Percentiles rank a stretch among this genome's conserved stretches.
Evolutionary conservation across 2,797 vertebrate species (phyloP).

Genomic region (Typhlichthys subterraneus): DNA sequence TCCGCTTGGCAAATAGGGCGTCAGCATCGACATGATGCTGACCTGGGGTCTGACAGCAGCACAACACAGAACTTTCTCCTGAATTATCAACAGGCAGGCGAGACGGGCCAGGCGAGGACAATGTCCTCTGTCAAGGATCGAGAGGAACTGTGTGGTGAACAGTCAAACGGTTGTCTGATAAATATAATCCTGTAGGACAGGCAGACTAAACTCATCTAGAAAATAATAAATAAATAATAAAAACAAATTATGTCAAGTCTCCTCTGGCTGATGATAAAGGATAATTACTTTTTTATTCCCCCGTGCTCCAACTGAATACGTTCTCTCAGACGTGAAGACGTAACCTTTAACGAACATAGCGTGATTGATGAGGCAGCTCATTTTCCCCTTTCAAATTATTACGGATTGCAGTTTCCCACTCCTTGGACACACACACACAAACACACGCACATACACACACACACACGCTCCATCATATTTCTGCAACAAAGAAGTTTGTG

Average conservation of each 20-base stretch:
- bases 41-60: too few species aligned
- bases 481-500: slow-evolving; percentile 46
- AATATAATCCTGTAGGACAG: slow-evolving; percentile 70
- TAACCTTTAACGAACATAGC: slow-evolving; percentile 78
- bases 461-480: slow-evolving; percentile 32
- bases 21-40: too few species aligned
- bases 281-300: slow-evolving; percentile 82
- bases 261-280: slow-evolving; percentile 80
- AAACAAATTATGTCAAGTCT: slow-evolving; percentile 78
- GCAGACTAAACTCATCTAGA: slow-evolving; percentile 67
- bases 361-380: slow-evolving; percentile 79
- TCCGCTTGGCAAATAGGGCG: too few species aligned
- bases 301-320: slow-evolving; percentile 63
- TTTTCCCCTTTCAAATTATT: slow-evolving; percentile 75
- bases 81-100: neutral
- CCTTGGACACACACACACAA: slow-evolving; percentile 21
- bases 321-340: slow-evolving; percentile 65
- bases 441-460: slow-evolving; percentile 10
- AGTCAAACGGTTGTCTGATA: slow-evolving; percentile 55
- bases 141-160: slow-evolving; percentile 36
- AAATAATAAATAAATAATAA: slow-evolving; percentile 50
- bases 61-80: slow-evolving; percentile 1
- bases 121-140: slow-evolving; percentile 25
- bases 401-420: slow-evolving; percentile 63
- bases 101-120: slow-evolving; percentile 15